Base-by-base conservation (phyloP, 37 sponge, comb jelly and placozoan species). In the Cliona cf. orientalis region DNA sequence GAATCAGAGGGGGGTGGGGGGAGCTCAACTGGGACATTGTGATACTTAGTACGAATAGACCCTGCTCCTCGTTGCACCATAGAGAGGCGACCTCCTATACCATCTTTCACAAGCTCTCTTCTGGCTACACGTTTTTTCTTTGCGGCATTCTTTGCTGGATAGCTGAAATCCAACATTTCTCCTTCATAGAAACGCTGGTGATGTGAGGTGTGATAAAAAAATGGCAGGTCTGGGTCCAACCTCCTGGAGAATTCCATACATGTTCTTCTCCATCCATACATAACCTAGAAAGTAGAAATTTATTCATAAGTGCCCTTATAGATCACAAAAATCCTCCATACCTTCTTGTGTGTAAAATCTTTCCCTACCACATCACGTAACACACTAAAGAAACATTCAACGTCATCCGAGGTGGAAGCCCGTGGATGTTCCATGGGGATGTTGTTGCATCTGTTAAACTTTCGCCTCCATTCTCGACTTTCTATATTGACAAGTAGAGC, bases 381-480 rank as follows among this genome's bases (percentile, higher is more conserved):
- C 63, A 61, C 5, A 22, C 63, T 61, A 22, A 61, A 61, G n/a
- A 61, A n/a, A n/a, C 63, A 61, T 61, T 61, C 63, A 25, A 61
- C 63, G 26, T 61, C 26, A 22, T 61, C 63, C n/a, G 63, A 25
- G 7, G 63, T 26, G 63, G 26, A 25, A 11, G 63, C 22, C n/a
- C 63, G 22, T 61, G 63, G 26, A 61, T 61, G 17, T n/a, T 61
- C 63, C 5, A 28, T 21, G 6, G 63, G 63, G 5, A 61, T n/a
- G 71, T 71, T 71, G 29, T 40, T 22, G 2, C 2, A 4, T 23
- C 23, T 25, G 23, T n/a, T 11, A 6, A 7, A 6, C 7, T 22
- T 61, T 11, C 28, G 22, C 7, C 22, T 11, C 63, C 63, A 61
- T 22, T 61, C 63, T n/a, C 5, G 7, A 9, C 37, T 61, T 28